These are phyloP conservation scores for Cryptophagus acutangulus DNA, from an alignment of 2,888 invertebrate genomes.

Conservation along the genomic window DNA sequence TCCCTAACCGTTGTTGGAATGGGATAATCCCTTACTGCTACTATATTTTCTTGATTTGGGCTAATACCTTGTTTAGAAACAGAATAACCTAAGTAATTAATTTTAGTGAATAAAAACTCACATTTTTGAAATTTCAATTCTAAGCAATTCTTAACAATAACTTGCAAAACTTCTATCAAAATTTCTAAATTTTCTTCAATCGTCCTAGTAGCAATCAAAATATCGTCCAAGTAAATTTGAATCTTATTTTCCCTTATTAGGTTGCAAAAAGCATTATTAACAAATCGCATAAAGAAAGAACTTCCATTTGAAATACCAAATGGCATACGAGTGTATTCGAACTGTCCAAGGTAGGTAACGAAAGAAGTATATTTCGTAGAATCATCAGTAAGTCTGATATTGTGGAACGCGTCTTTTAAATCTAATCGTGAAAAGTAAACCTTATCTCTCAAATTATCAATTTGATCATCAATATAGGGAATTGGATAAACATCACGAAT, in stretches of 20 bases:
- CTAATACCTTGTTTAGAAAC: neutral
- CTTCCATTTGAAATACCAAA: too few species aligned
- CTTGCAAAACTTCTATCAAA: slow-evolving; percentile 11
- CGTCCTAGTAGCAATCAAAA: slow-evolving; percentile 14
- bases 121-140: slow-evolving; percentile 24
- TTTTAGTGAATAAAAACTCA: slow-evolving; percentile 19
- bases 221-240: slow-evolving; percentile 16
- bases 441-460: too few species aligned
- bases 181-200: slow-evolving; percentile 13
- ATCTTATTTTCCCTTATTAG: slow-evolving; percentile 11
- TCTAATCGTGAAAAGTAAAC: too few species aligned
- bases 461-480: too few species aligned
- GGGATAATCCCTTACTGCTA: slow-evolving; percentile 25
- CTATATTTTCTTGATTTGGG: slow-evolving; percentile 1
- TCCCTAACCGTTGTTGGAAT: slow-evolving; percentile 21
- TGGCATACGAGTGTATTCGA: too few species aligned
- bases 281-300: too few species aligned
- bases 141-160: slow-evolving; percentile 5
- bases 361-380: too few species aligned
- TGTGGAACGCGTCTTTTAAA: too few species aligned
- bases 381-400: too few species aligned
- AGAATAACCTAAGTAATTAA: slow-evolving; percentile 11
- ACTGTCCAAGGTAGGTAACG: too few species aligned
- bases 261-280: too few species aligned
- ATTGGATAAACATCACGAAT: too few species aligned